Conservation (phyloP, 2,113 vertebrate species). For the Otus sunia region DNA sequence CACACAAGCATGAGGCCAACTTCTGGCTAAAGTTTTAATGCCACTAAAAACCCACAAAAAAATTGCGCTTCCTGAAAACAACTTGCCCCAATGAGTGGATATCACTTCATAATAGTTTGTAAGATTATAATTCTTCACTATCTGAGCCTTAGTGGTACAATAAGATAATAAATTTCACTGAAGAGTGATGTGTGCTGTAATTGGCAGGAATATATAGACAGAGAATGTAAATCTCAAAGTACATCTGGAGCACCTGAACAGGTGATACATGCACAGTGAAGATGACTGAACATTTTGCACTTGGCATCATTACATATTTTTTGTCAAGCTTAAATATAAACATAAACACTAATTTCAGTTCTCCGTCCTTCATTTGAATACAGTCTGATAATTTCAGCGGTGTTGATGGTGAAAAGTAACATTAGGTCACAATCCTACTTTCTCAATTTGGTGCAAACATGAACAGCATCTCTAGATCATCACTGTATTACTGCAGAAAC, state of each 20-base stretch:
- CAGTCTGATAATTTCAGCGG: background rate
- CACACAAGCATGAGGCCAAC: background rate
- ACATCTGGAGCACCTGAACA: background rate
- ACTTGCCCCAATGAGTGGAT: background rate
- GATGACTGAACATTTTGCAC: background rate
- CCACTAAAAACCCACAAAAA: constrained; percentile 2
- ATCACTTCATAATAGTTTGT: background rate
- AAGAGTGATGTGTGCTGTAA: background rate
- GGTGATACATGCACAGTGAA: background rate
- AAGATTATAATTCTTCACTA: background rate
- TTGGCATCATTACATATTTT: background rate
- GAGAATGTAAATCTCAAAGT: background rate
- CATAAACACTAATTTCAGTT: background rate
- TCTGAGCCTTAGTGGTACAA: background rate
- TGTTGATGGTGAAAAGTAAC: background rate
- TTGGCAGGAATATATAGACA: background rate
- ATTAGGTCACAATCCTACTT: background rate
- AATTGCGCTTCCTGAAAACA: background rate
- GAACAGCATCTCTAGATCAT: background rate
- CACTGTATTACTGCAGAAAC: background rate
- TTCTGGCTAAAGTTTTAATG: background rate
- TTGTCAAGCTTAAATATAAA: background rate
- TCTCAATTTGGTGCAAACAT: background rate
- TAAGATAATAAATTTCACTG: constrained; percentile 1
- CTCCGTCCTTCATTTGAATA: background rate